Percentiles rank a stretch among this genome's conserved stretches.
Conservation (phyloP, 2,113 vertebrate genomes). For the Tretioscincus oriximinensis region DNA sequence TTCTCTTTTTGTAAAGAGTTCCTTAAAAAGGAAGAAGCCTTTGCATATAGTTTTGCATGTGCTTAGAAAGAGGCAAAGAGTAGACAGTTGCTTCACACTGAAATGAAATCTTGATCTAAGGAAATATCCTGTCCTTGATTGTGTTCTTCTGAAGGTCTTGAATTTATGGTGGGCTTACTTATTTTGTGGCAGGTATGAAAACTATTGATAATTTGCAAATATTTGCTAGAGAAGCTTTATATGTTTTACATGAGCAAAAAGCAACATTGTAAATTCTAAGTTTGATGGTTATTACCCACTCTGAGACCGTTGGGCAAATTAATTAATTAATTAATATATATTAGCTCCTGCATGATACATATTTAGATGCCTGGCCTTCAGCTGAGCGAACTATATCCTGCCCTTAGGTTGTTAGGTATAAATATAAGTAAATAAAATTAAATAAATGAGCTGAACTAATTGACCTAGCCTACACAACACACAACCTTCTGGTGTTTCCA, state of each 20-base stretch:
- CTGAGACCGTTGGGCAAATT: no score
- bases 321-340: no score
- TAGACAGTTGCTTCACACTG: neutral
- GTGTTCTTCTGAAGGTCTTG: neutral
- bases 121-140: neutral
- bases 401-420: no score
- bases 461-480: neutral
- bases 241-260: neutral
- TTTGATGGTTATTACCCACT: no score
- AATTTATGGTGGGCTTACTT: neutral
- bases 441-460: no score
- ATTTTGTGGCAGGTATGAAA: neutral
- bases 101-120: neutral
- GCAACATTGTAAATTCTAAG: no score
- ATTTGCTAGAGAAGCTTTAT: neutral
- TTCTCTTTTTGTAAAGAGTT: neutral
- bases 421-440: no score
- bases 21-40: neutral
- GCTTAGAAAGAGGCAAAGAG: neutral
- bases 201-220: slow-evolving; percentile 20
- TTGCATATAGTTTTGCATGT: neutral
- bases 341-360: no score
- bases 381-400: no score
- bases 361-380: no score
- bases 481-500: slow-evolving; percentile 6